A percentile compares a stretch with the other conserved stretches of the same genome.
Conservation (phyloP, 1,140 invertebrate species). For the Ceratosolen fusciceps region DNA sequence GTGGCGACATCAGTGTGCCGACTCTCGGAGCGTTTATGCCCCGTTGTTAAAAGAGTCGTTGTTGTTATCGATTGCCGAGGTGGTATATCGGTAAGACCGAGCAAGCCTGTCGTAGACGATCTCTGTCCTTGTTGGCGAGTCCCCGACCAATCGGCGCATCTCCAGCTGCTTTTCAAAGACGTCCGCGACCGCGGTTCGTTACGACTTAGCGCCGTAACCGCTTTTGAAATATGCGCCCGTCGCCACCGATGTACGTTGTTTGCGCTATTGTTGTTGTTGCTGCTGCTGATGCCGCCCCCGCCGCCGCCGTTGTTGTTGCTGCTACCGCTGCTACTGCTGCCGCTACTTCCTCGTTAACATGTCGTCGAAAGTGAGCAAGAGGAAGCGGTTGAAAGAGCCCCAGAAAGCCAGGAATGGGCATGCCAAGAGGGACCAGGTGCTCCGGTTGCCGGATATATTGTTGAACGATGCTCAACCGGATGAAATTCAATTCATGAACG, state of each 20-base stretch:
- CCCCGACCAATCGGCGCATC: neutral
- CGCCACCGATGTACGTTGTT: neutral
- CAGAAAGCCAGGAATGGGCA: neutral
- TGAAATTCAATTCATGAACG: neutral
- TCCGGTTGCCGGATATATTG: neutral
- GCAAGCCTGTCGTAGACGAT: too few relatives aligned
- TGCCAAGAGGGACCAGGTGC: neutral
- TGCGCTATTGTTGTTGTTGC: conserved; percentile 1
- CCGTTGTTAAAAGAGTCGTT: too few relatives aligned
- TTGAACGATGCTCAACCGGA: neutral
- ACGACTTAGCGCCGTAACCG: neutral
- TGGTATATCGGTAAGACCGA: too few relatives aligned
- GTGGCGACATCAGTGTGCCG: too few relatives aligned
- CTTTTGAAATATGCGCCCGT: conserved; percentile 17
- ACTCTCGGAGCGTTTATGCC: too few relatives aligned
- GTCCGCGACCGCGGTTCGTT: neutral
- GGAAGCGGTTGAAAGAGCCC: conserved; percentile 17
- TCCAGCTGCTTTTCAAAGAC: conserved; percentile 16
- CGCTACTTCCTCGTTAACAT: neutral
- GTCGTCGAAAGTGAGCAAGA: conserved; percentile 31
- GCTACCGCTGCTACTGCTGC: neutral
- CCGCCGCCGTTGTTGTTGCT: neutral
- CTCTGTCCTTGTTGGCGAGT: neutral
- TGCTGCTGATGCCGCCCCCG: too few relatives aligned
- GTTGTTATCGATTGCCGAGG: too few relatives aligned